phyloP scores from a whole-genome alignment of 1,140 invertebrate genomes.

The Ceratina australensis region DNA sequence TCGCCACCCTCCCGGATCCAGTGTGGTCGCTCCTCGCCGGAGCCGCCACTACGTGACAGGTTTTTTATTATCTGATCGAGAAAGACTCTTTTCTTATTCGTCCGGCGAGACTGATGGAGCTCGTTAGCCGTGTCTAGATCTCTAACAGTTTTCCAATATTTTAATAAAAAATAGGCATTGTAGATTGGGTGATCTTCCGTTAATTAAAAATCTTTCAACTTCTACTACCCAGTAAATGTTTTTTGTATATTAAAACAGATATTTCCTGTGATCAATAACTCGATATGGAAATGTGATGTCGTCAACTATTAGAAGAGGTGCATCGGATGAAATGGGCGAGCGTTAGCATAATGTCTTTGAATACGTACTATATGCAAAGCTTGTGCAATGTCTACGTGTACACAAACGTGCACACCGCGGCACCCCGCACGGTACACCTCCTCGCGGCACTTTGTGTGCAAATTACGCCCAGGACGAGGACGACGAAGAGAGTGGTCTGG shows the following conservation, averaged over 20 bases:
- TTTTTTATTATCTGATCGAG: conserved; percentile 70
- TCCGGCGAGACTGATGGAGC: conserved; percentile 30
- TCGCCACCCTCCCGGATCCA: conserved; percentile 55
- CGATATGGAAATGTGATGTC: conserved; percentile 21
- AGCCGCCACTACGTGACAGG: conserved; percentile 72
- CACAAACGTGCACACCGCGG: conserved; percentile 52
- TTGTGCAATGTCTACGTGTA: conserved; percentile 22
- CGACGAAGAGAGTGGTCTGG: conserved; percentile 66
- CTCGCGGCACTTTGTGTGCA: conserved; percentile 76
- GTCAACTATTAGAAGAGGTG: conserved; percentile 20
- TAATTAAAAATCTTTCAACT: too few relatives aligned
- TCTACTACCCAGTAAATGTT: too few relatives aligned
- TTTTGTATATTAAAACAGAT: too few relatives aligned
- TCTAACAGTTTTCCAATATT: conserved; percentile 33
- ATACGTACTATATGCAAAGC: conserved; percentile 45
- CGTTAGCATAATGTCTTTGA: conserved; percentile 74
- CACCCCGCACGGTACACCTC: conserved; percentile 64
- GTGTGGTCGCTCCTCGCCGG: conserved; percentile 48
- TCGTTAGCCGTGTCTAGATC: conserved; percentile 43
- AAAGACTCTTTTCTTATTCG: conserved; percentile 50
- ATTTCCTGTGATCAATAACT: neutral
- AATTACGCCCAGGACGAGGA: conserved; percentile 74
- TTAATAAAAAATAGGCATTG: conserved; percentile 40
- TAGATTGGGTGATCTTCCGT: too few relatives aligned
- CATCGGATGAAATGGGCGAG: conserved; percentile 49